phyloP scores from a whole-genome alignment of 2,888 invertebrate species.

The Brenthis hecate region DNA sequence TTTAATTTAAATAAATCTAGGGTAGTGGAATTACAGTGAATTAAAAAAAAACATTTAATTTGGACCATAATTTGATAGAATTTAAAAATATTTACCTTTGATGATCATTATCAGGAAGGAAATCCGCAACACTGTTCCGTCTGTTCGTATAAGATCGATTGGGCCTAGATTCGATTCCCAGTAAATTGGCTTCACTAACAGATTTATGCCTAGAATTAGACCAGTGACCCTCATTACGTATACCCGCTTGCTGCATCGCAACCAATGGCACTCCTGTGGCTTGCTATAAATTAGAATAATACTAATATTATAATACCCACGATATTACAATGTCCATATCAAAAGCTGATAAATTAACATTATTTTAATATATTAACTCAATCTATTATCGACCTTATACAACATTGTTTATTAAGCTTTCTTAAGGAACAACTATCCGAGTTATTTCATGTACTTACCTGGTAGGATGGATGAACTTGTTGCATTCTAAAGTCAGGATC shows the following conservation, averaged over 20 bases:
- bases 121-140: conserved; percentile 84
- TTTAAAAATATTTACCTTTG: conserved; percentile 65
- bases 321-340: no score
- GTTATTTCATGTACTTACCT: conserved; percentile 52
- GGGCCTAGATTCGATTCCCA: conserved; percentile 83
- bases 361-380: no score
- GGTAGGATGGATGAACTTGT: conserved; percentile 82
- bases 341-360: no score
- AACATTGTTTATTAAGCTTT: no score
- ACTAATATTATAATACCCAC: not conserved
- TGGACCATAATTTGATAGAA: no score
- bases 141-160: conserved; percentile 73
- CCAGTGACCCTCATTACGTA: conserved; percentile 81
- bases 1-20: no score
- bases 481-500: conserved; percentile 92
- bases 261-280: conserved; percentile 83
- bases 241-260: conserved; percentile 87
- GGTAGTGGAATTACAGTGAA: no score
- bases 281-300: conserved; percentile 49
- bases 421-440: no score
- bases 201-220: conserved; percentile 83
- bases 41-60: no score
- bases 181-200: conserved; percentile 93
- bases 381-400: no score
- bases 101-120: conserved; percentile 79